Conservation (phyloP, 2,888 invertebrate species). For the Diachrysia chrysitis region DNA sequence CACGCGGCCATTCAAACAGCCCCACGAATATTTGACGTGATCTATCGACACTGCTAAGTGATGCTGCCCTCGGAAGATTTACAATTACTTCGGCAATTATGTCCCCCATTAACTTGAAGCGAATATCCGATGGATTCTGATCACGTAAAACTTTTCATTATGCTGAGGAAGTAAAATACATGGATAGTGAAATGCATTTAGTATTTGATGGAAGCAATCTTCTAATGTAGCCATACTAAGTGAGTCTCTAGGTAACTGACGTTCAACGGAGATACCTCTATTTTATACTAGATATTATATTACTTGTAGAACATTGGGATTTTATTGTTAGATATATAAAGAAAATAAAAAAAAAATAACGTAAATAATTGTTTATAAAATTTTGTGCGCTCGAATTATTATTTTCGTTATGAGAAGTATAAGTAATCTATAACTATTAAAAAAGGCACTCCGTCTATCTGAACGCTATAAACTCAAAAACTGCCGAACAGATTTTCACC, state of each 20-base stretch:
- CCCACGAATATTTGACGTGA: constrained; percentile 50
- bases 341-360: no score
- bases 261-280: not conserved
- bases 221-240: constrained; percentile 12
- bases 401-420: no score
- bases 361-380: no score
- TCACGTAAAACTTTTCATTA: constrained; percentile 53
- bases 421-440: no score
- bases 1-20: constrained; percentile 39
- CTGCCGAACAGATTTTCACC: no score
- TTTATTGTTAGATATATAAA: no score
- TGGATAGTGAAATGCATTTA: constrained; percentile 47
- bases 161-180: constrained; percentile 42
- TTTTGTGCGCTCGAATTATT: no score
- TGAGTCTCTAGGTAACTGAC: constrained; percentile 46
- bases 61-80: constrained; percentile 29
- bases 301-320: no score
- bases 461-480: no score
- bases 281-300: no score
- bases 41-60: constrained; percentile 49
- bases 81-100: constrained; percentile 52
- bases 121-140: constrained; percentile 29
- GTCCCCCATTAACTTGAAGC: constrained; percentile 14
- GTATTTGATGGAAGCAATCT: constrained; percentile 44
- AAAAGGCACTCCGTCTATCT: no score